phyloP scores from a whole-genome alignment of 2,797 vertebrate species.

The Sebastolobus altivelis region DNA sequence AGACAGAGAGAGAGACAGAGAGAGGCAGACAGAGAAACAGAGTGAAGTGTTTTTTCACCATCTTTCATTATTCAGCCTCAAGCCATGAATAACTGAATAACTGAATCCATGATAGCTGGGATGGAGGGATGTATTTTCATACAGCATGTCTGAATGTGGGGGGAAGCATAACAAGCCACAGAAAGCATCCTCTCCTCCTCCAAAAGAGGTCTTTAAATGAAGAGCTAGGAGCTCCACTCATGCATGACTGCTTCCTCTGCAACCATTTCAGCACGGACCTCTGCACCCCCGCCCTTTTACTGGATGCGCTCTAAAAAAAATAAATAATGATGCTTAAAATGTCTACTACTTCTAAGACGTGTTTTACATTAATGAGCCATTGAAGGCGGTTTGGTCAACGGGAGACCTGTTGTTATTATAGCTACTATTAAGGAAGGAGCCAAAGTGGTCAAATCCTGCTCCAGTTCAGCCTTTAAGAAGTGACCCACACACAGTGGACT shows the following conservation, averaged over 20 bases:
- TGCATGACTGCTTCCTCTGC: conserved; percentile 68
- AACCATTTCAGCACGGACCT: conserved; percentile 47
- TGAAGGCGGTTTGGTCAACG: conserved; percentile 63
- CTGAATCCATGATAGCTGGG: conserved; percentile 63
- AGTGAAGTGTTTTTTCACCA: conserved; percentile 59
- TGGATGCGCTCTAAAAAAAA: conserved; percentile 23
- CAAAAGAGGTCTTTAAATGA: conserved; percentile 77
- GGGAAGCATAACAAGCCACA: conserved; percentile 64
- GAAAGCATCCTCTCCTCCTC: conserved; percentile 58
- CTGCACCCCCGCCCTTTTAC: conserved; percentile 24
- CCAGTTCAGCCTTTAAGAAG: conserved; percentile 56
- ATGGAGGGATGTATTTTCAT: conserved; percentile 65
- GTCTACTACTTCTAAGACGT: conserved; percentile 20
- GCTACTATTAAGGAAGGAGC: conserved; percentile 38
- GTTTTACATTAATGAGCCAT: conserved; percentile 42
- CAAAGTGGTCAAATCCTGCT: conserved; percentile 39
- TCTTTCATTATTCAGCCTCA: conserved; percentile 77
- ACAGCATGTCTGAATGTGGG: conserved; percentile 65
- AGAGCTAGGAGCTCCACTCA: conserved; percentile 71
- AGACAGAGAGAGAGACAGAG: conserved; percentile 37
- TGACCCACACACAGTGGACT: conserved; percentile 62
- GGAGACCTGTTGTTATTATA: conserved; percentile 62
- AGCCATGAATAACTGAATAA: conserved; percentile 81
- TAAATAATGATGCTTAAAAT: conserved; percentile 47
- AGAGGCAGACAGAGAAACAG: conserved; percentile 40